Evolutionary conservation across 2,113 vertebrate species (phyloP).

Genomic region (Odontesthes bonariensis): DNA sequence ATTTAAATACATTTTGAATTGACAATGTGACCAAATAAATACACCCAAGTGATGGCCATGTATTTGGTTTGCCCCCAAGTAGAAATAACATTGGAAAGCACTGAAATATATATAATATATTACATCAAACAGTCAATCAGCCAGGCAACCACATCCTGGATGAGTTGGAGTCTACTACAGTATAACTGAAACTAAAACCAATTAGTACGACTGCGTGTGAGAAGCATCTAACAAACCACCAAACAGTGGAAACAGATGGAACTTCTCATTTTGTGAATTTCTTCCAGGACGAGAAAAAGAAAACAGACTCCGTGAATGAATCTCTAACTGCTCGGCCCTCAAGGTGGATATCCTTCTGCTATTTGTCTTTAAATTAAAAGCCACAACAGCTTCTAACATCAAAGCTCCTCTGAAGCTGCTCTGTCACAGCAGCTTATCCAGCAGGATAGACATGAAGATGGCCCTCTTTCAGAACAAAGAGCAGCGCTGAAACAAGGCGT

Average conservation of each 20-base stretch:
- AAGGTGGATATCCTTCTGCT: constrained; percentile 8
- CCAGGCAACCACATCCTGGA: too few species aligned
- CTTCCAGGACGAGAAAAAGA: constrained; percentile 15
- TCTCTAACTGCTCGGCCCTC: background rate
- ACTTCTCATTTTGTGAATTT: constrained; percentile 15
- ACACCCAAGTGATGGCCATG: too few species aligned
- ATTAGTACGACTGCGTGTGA: too few species aligned
- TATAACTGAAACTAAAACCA: too few species aligned
- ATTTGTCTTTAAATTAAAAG: constrained; percentile 24
- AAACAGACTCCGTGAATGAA: background rate
- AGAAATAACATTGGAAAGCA: too few species aligned
- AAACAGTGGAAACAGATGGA: background rate
- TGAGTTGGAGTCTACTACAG: too few species aligned
- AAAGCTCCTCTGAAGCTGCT: constrained; percentile 58
- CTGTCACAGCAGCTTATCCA: constrained; percentile 52
- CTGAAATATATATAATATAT: too few species aligned
- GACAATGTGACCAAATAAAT: too few species aligned
- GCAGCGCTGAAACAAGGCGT: background rate
- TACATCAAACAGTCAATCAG: too few species aligned
- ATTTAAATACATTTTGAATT: too few species aligned
- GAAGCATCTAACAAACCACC: too few species aligned
- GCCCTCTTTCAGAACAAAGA: constrained; percentile 55
- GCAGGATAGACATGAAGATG: constrained; percentile 29
- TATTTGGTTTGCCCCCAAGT: too few species aligned
- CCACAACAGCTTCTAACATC: constrained; percentile 39